A percentile compares a stretch with the other conserved stretches of the same genome.
phyloP scores from a whole-genome alignment of 2,888 invertebrate genomes.

The Archips xylosteana region DNA sequence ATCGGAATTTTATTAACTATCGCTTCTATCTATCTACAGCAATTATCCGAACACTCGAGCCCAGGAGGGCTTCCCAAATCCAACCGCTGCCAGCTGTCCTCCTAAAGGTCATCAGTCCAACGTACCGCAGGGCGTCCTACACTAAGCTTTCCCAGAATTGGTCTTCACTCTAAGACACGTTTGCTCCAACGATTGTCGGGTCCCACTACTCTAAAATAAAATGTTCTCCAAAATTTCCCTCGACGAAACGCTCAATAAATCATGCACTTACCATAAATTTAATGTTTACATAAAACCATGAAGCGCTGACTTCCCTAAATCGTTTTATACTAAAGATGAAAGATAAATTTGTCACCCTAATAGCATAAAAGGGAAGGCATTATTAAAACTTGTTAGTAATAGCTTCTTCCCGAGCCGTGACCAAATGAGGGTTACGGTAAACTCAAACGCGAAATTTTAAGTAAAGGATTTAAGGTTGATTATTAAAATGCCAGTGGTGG shows the following conservation, averaged over 20 bases:
- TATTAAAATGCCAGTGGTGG: not conserved
- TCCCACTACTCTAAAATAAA: too few relatives aligned
- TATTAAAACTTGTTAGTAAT: slow-evolving; percentile 4
- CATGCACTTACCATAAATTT: not conserved
- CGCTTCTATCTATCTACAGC: too few relatives aligned
- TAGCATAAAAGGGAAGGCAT: slow-evolving; percentile 2
- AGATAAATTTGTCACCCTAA: slow-evolving; percentile 1
- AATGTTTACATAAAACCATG: not conserved
- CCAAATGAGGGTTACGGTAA: not conserved
- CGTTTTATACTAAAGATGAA: slow-evolving; percentile 3
- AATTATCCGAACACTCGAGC: too few relatives aligned
- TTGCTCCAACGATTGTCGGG: too few relatives aligned
- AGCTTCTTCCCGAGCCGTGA: not conserved
- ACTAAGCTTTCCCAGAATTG: too few relatives aligned
- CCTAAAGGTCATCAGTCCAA: too few relatives aligned
- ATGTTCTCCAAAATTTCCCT: not conserved
- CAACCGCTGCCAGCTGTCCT: too few relatives aligned
- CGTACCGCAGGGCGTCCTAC: too few relatives aligned
- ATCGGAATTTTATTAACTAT: too few relatives aligned
- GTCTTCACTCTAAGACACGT: too few relatives aligned
- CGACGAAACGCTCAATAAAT: not conserved
- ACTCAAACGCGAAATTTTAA: not conserved
- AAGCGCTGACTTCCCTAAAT: not conserved
- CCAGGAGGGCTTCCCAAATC: too few relatives aligned
- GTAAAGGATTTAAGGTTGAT: not conserved